Conservation (phyloP, 2,888 invertebrate species). For the Acanthosepion pharaonis region DNA sequence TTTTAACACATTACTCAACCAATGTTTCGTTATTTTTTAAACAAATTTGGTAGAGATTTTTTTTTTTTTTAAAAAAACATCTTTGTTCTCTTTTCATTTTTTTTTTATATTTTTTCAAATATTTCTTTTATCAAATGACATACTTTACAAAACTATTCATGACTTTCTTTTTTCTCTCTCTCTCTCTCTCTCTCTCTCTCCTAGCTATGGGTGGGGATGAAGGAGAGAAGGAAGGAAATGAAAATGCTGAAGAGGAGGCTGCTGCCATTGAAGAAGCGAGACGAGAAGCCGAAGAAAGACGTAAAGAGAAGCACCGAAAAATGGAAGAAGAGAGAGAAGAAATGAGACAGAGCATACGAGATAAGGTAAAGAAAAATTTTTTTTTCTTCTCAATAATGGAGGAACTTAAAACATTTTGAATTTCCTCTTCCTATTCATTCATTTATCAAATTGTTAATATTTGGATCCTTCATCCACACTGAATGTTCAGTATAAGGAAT, state of each 20-base stretch:
- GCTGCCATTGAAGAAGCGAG: constrained; percentile 98
- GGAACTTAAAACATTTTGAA: too few relatives aligned
- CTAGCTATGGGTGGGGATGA: constrained; percentile 72
- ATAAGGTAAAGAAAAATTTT: constrained; percentile 83
- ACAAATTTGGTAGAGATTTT: too few relatives aligned
- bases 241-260: constrained; percentile 82
- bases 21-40: too few relatives aligned
- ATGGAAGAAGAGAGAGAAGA: constrained; percentile 99
- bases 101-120: background rate
- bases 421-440: too few relatives aligned
- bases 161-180: background rate
- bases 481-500: too few relatives aligned
- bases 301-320: constrained; percentile 99
- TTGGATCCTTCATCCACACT: too few relatives aligned
- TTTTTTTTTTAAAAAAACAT: too few relatives aligned
- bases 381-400: too few relatives aligned
- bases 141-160: background rate
- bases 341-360: constrained; percentile 99
- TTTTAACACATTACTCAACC: too few relatives aligned
- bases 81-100: too few relatives aligned
- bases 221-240: constrained; percentile 75
- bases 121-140: background rate
- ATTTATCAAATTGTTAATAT: too few relatives aligned
- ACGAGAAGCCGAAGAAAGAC: constrained; percentile 95
- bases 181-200: background rate